Conservation (phyloP, 2,113 vertebrate genomes). For the Corvus cornix region DNA sequence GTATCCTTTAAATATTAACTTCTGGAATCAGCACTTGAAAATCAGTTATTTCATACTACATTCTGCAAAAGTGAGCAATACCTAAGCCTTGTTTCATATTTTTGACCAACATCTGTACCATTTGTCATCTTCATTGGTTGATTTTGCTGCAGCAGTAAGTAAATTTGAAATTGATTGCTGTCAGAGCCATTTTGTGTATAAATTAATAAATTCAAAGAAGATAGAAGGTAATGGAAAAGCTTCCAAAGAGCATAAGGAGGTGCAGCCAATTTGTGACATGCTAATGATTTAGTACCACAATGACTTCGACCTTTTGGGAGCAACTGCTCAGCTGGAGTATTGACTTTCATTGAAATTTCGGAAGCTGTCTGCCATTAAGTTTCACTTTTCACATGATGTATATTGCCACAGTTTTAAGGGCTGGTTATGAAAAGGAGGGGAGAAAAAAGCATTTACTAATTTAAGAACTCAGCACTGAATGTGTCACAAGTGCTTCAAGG, state of each 20-base stretch:
- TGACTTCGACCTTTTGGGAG: neutral
- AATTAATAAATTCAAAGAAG: conserved; percentile 15
- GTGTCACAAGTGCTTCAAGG: neutral
- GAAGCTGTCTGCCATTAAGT: neutral
- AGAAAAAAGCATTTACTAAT: neutral
- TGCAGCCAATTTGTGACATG: neutral
- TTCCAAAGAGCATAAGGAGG: neutral
- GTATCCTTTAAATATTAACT: neutral
- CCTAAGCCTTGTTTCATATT: neutral
- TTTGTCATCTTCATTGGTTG: neutral
- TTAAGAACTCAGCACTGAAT: neutral
- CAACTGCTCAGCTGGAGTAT: neutral
- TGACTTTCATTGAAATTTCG: neutral
- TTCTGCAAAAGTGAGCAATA: neutral
- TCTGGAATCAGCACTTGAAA: neutral
- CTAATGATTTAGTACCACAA: neutral
- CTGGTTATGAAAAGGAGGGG: neutral
- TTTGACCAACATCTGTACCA: neutral
- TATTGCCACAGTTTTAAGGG: neutral
- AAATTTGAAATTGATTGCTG: neutral
- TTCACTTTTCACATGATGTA: neutral
- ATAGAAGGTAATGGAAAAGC: neutral
- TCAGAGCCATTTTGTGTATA: neutral
- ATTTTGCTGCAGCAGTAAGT: neutral
- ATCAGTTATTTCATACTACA: neutral